Evolutionary conservation across 1,140 invertebrate species (phyloP), one percentile per base, ranked within the genome.

Genomic region (Saxidomus purpurata): DNA sequence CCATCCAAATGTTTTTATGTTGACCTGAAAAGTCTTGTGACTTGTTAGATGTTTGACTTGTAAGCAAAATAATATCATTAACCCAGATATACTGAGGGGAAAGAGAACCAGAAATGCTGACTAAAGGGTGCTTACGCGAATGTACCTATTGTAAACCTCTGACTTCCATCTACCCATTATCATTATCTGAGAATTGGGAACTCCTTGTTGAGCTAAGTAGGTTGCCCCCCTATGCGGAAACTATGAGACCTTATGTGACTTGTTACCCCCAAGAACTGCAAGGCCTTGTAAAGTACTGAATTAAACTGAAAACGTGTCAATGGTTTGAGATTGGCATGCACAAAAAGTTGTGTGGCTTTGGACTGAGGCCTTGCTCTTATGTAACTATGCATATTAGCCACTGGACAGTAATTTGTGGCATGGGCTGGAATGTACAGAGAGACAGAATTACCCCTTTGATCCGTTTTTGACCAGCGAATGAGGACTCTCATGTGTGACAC

Each of bases 201-300:
- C 38, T 34, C 71, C 71, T 31, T 76, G 71, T 9, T 8, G 8
- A 9, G 38, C 38, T 11, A 76, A 34, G 34, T 76, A 22, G 9
- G 71, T 25, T 34, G 71, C 71, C 31, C 71, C 22, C 71, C 71
- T 6, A 76, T 76, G 15, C 71, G 31, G n/a, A 76, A 76, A 36
- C 71, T 76, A 34, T 76, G 71, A 8, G 71, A 76, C 71, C 38
- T 76, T 9, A 36, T 25, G 31, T 31, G 34, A 6, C 15, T 34
- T 40, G 19, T 13, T 9, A n/a, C 31, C 6, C 34, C 34, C 9
- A 34, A 34, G 8, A 36, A 36, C 31, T 22, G 17, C 19, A 76
- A 36, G 9, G 19, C 13, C 34, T 76, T 76, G 31, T 11, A 11
- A 11, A 76, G n/a, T 11, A 76, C 71, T 40, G 28, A 22, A 11